Conservation (phyloP, 2,888 invertebrate species). For the Merodon equestris region DNA sequence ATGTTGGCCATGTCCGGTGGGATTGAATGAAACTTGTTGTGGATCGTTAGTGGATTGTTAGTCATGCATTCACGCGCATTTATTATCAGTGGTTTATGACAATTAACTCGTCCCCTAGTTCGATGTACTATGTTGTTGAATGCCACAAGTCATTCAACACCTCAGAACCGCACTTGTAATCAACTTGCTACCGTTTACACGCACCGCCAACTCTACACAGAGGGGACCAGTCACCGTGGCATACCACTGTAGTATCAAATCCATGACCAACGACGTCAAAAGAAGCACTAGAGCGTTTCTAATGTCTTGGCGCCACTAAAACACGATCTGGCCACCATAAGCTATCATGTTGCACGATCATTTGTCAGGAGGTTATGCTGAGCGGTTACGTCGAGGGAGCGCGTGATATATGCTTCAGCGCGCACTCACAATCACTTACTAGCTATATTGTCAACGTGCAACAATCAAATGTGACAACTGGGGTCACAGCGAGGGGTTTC, state of each 20-base stretch:
- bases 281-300: slow-evolving; percentile 63
- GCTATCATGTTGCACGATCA: slow-evolving; percentile 46
- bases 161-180: slow-evolving; percentile 43
- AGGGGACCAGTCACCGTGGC: slow-evolving; percentile 64
- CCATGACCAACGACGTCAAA: slow-evolving; percentile 37
- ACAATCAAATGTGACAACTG: slow-evolving; percentile 31
- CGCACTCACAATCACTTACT: slow-evolving; percentile 30
- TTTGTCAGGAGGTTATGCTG: slow-evolving; percentile 3
- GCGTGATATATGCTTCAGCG: slow-evolving; percentile 65
- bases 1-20: slow-evolving; percentile 54
- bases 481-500: slow-evolving; percentile 30
- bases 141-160: slow-evolving; percentile 39
- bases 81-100: slow-evolving; percentile 39
- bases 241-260: slow-evolving; percentile 46
- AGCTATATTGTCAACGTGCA: no score
- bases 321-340: slow-evolving; percentile 42
- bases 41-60: no score
- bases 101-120: slow-evolving; percentile 30
- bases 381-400: slow-evolving; percentile 29
- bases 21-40: slow-evolving; percentile 3
- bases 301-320: slow-evolving; percentile 57
- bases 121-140: no score
- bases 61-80: no score
- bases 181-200: slow-evolving; percentile 60
- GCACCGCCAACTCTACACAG: slow-evolving; percentile 60